Evolutionary conservation across 2,113 vertebrate species (phyloP).

Genomic region (Edolisoma coerulescens): DNA sequence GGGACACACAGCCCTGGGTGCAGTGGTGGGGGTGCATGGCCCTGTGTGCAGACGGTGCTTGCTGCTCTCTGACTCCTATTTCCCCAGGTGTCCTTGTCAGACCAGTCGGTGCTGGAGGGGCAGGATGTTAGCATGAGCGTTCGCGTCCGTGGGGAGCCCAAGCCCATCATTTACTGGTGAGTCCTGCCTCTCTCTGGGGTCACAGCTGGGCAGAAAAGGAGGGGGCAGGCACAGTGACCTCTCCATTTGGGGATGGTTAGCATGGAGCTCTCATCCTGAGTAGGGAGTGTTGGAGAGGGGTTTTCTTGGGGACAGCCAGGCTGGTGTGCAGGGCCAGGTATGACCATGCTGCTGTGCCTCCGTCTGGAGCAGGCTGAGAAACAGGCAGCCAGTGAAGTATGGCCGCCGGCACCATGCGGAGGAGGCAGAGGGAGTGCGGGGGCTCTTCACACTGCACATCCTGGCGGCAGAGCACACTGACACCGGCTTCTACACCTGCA

Average conservation of each 20-base stretch:
- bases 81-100: slow-evolving; percentile 80
- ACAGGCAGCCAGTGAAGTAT: slow-evolving; percentile 89
- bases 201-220: neutral
- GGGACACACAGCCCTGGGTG: neutral
- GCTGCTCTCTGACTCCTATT: neutral
- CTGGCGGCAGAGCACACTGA: slow-evolving; percentile 81
- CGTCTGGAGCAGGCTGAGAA: slow-evolving; percentile 82
- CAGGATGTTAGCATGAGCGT: slow-evolving; percentile 92
- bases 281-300: neutral
- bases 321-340: neutral
- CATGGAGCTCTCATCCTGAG: neutral
- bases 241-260: neutral
- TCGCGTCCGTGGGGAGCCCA: slow-evolving; percentile 87
- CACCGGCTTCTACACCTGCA: slow-evolving; percentile 90
- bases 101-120: slow-evolving; percentile 89
- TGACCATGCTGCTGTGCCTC: neutral
- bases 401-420: slow-evolving; percentile 80
- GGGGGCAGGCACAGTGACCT: neutral
- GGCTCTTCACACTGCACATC: slow-evolving; percentile 84
- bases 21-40: neutral
- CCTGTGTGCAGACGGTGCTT: neutral
- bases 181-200: neutral
- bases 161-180: slow-evolving; percentile 97
- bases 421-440: slow-evolving; percentile 74
- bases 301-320: neutral